Percentiles rank a stretch among this genome's conserved stretches.
Conservation (phyloP, 2,888 invertebrate genomes). For the Cantharis flavilabris region DNA sequence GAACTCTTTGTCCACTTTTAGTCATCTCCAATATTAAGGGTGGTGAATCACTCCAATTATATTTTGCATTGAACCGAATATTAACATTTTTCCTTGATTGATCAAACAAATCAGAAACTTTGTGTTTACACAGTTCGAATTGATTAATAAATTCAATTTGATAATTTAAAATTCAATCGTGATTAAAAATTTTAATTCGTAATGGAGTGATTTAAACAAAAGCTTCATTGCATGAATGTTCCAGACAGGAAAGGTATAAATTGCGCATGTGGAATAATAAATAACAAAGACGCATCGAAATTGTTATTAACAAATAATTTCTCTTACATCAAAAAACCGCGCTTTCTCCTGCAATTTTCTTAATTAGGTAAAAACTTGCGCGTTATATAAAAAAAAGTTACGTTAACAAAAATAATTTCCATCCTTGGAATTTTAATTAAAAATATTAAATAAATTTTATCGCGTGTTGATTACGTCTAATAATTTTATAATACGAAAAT, state of each 20-base stretch:
- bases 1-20: neutral
- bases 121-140: neutral
- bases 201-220: neutral
- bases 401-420: neutral
- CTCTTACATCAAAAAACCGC: neutral
- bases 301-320: neutral
- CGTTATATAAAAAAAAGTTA: neutral
- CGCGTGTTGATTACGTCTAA: neutral
- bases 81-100: neutral
- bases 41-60: neutral
- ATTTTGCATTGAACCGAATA: neutral
- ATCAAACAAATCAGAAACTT: constrained; percentile 1
- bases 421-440: neutral
- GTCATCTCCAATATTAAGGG: neutral
- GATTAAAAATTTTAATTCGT: neutral
- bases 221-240: constrained; percentile 1
- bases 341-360: neutral
- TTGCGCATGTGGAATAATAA: neutral
- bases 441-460: neutral
- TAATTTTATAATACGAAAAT: neutral
- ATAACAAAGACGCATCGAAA: neutral
- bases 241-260: constrained; percentile 9
- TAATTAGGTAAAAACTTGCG: neutral
- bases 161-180: neutral
- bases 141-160: neutral